Base-by-base conservation (phyloP, 2,797 vertebrate genomes). In the Cheirogaleus major region DNA sequence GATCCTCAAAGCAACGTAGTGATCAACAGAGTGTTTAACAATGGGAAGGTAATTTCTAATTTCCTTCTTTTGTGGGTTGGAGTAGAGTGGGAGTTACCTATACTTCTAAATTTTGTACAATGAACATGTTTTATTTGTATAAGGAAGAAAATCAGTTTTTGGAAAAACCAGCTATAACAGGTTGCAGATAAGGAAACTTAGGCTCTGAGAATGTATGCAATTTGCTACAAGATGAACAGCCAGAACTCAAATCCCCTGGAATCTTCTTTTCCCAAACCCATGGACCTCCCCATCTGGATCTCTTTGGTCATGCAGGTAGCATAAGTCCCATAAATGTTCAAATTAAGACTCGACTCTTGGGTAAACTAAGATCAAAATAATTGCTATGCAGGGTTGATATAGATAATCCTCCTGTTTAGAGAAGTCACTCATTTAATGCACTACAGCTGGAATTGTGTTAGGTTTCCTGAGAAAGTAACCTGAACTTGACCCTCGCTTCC, bases 401-500 rank as follows among this genome's bases (percentile, higher is more conserved):
- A 65, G 81, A 91, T 18, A 95, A 95, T 92, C 84, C 78, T 73
- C 41, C 81, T 90, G 55, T 90, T 43, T 4, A 65, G 73, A 50
- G 67, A 17, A 41, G 65, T 84, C 92, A 45, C 5, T 63, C 93
- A 90, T 43, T 43, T 73, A 1, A 3, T 0, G 0, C 87, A 81
- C 4, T 52, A 52, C 82, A 93, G 83, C 7, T 23, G 84, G 79
- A 97, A 89, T 17, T 95, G 65, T 69, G 82, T 86, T 76, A 89
- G 11, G 57, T 82, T 97, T 97, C 96, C 95, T 85, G 86, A 95
- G 94, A 98, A 93, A 72, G 89, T 0, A 65, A 91, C 85, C 94
- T 78, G 84, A 97, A 90, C 35, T 82, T 73, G 4, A 98, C 91
- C 65, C 30, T 0, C 0, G 1, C 72, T 89, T 65, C 79, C 78